Conservation (phyloP, 2,888 invertebrate genomes). For the Platerodrilus igneus region DNA sequence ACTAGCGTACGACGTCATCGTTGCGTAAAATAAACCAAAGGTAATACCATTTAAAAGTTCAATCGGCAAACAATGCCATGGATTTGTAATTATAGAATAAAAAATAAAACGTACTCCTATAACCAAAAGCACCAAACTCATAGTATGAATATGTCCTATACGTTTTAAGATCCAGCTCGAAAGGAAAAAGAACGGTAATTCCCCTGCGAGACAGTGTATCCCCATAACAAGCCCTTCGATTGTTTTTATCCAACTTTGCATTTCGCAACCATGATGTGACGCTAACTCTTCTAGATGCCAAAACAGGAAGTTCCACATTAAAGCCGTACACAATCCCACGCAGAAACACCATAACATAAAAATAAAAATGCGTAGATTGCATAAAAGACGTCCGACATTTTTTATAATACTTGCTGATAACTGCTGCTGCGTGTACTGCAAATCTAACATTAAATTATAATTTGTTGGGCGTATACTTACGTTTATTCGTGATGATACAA, state of each 20-base stretch:
- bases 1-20: constrained; percentile 85
- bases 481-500: constrained; percentile 61
- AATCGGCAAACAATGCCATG: constrained; percentile 80
- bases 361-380: constrained; percentile 62
- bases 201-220: constrained; percentile 68
- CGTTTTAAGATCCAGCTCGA: constrained; percentile 74
- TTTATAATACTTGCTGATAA: constrained; percentile 62
- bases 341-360: constrained; percentile 77
- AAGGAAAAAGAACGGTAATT: constrained; percentile 81
- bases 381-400: constrained; percentile 64
- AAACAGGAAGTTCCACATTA: constrained; percentile 85
- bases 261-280: constrained; percentile 42
- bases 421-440: constrained; percentile 60
- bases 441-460: constrained; percentile 23
- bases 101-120: constrained; percentile 76
- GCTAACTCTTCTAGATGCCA: constrained; percentile 78
- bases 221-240: constrained; percentile 46
- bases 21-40: constrained; percentile 81
- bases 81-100: constrained; percentile 73
- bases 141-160: constrained; percentile 76
- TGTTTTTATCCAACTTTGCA: constrained; percentile 46
- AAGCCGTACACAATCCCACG: constrained; percentile 78
- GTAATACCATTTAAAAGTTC: constrained; percentile 85
- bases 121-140: constrained; percentile 75
- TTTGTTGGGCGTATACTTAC: too few relatives aligned